phyloP scores from a whole-genome alignment of 2,113 vertebrate genomes.

The Paedocypris sp. region DNA sequence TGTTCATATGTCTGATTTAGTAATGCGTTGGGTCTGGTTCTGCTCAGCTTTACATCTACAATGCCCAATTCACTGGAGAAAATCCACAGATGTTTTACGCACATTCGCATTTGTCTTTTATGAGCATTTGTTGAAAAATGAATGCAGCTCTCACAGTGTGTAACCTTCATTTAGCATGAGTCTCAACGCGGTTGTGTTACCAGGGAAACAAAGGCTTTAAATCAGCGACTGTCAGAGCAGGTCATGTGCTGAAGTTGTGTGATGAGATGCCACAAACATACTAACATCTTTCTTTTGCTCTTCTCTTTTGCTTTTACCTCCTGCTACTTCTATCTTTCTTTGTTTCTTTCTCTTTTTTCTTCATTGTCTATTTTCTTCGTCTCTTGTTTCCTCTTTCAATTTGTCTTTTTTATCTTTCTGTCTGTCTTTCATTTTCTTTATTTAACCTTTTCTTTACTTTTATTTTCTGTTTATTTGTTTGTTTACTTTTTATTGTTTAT shows the following conservation, averaged over 20 bases:
- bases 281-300: slow-evolving; percentile 7
- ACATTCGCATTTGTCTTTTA: slow-evolving; percentile 46
- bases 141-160: slow-evolving; percentile 36
- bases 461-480: too few relatives aligned
- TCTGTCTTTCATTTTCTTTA: too few relatives aligned
- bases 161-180: slow-evolving; percentile 43
- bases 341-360: too few relatives aligned
- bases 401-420: too few relatives aligned
- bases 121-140: slow-evolving; percentile 41
- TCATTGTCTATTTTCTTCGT: too few relatives aligned
- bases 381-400: too few relatives aligned
- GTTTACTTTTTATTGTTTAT: too few relatives aligned
- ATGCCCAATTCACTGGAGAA: too few relatives aligned
- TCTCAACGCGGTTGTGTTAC: slow-evolving; percentile 7
- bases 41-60: too few relatives aligned
- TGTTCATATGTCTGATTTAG: too few relatives aligned
- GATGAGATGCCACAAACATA: neutral
- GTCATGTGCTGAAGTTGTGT: neutral
- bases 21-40: too few relatives aligned
- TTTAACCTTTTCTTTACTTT: too few relatives aligned
- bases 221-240: neutral
- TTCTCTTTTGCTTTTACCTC: neutral
- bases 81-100: neutral
- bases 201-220: slow-evolving; percentile 21
- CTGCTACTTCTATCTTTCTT: neutral